Percentiles rank a stretch among this genome's conserved stretches.
Evolutionary conservation across 2,797 vertebrate genomes (phyloP).

Genomic region (Tokudaia tokunoshimensis): DNA sequence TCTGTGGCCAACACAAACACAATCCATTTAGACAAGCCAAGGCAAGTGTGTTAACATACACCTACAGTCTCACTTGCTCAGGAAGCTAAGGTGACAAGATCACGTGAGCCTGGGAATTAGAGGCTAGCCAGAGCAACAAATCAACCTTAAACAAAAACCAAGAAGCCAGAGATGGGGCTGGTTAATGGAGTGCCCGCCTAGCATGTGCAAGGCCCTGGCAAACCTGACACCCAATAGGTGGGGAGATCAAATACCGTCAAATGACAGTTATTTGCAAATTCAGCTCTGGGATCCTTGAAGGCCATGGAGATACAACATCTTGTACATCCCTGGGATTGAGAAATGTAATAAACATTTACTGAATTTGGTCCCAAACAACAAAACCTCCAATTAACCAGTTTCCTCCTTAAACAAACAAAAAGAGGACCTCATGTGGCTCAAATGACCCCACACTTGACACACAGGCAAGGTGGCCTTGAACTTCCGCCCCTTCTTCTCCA

Average conservation of each 20-base stretch:
- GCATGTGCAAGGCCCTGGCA: too few species aligned
- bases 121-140: background rate
- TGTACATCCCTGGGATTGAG: background rate
- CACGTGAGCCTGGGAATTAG: background rate
- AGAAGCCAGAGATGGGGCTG: background rate
- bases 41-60: background rate
- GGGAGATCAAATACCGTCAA: constrained; percentile 45
- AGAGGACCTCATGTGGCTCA: background rate
- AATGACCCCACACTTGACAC: background rate
- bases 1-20: background rate
- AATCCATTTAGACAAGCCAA: constrained; percentile 43
- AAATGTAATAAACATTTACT: background rate
- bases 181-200: background rate
- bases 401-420: background rate
- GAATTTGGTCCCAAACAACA: background rate
- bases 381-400: background rate
- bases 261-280: background rate
- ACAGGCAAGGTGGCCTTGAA: background rate
- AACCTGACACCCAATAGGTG: background rate
- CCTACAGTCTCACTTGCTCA: background rate
- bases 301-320: background rate
- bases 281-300: constrained; percentile 19
- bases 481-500: background rate
- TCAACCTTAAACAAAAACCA: background rate
- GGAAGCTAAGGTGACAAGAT: background rate